phyloP scores from a whole-genome alignment of 2,888 invertebrate species.

The Paralinhomoeus sp. region DNA sequence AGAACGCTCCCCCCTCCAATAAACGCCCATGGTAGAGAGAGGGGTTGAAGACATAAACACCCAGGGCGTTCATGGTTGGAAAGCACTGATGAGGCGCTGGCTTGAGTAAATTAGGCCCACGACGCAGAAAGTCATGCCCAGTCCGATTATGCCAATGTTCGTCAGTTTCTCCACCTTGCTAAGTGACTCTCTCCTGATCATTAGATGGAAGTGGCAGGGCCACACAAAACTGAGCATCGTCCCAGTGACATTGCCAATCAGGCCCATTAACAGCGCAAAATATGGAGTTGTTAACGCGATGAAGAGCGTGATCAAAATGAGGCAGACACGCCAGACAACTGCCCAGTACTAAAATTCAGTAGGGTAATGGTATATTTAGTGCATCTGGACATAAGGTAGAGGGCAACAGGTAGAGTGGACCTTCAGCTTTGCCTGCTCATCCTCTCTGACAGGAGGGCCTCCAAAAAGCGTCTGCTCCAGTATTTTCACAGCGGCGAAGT shows the following conservation, averaged over 20 bases:
- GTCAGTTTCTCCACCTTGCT: slow-evolving; percentile 19
- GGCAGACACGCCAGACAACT: slow-evolving; percentile 41
- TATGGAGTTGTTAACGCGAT: slow-evolving; percentile 84
- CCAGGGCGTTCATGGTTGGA: too few relatives aligned
- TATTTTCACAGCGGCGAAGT: slow-evolving; percentile 89
- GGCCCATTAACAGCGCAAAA: slow-evolving; percentile 92
- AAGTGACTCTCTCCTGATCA: slow-evolving; percentile 63
- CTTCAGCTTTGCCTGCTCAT: too few relatives aligned
- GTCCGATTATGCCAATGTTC: slow-evolving; percentile 54
- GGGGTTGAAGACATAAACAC: too few relatives aligned
- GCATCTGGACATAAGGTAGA: too few relatives aligned
- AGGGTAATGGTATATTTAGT: too few relatives aligned
- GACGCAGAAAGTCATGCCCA: slow-evolving; percentile 71
- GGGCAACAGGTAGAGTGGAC: too few relatives aligned
- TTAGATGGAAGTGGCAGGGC: slow-evolving; percentile 94
- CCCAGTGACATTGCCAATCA: slow-evolving; percentile 89
- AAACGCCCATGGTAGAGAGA: too few relatives aligned
- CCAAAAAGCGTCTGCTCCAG: slow-evolving; percentile 64
- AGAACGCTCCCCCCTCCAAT: too few relatives aligned
- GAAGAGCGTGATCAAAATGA: slow-evolving; percentile 55
- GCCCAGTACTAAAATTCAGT: too few relatives aligned
- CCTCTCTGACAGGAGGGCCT: slow-evolving; percentile 20
- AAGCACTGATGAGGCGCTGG: slow-evolving; percentile 16
- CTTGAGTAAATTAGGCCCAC: slow-evolving; percentile 42
- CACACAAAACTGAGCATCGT: slow-evolving; percentile 98